These are phyloP conservation scores for Stichodactyla helianthus DNA, from an alignment of 64 coral and sea anemone species.

Conservation along the genomic window DNA sequence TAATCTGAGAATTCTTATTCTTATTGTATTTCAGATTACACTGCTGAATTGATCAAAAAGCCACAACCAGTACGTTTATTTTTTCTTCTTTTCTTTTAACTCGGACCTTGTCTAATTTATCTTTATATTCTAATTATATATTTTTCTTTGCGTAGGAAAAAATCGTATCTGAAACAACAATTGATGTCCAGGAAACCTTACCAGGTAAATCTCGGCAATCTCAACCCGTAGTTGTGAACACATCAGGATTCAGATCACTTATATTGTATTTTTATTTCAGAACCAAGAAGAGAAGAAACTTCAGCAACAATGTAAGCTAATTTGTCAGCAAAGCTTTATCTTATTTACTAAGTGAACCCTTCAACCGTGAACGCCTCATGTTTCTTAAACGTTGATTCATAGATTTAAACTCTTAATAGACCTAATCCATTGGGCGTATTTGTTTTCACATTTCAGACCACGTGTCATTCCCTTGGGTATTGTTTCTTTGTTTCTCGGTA, in stretches of 20 bases:
- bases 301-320: constrained; percentile 22
- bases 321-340: not conserved
- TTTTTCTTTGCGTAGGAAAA: not conserved
- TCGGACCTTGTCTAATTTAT: not conserved
- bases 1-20: not conserved
- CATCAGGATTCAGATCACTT: not conserved
- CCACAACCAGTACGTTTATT: constrained; percentile 4
- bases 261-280: not conserved
- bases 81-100: not conserved
- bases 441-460: too few relatives aligned
- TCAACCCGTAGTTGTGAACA: not conserved
- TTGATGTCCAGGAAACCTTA: constrained; percentile 9
- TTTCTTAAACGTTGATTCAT: too few relatives aligned
- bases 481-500: too few relatives aligned
- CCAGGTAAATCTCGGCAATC: not conserved
- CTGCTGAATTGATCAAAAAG: constrained; percentile 1
- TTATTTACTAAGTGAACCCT: too few relatives aligned
- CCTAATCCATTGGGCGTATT: too few relatives aligned
- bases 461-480: too few relatives aligned
- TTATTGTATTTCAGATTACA: not conserved
- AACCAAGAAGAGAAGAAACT: constrained; percentile 20
- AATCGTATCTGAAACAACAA: not conserved
- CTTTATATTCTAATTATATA: not conserved
- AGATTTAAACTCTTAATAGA: too few relatives aligned
- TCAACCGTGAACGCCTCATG: too few relatives aligned